Conservation (phyloP, 64 coral and sea anemone genomes). For the Montipora efflorescens region DNA sequence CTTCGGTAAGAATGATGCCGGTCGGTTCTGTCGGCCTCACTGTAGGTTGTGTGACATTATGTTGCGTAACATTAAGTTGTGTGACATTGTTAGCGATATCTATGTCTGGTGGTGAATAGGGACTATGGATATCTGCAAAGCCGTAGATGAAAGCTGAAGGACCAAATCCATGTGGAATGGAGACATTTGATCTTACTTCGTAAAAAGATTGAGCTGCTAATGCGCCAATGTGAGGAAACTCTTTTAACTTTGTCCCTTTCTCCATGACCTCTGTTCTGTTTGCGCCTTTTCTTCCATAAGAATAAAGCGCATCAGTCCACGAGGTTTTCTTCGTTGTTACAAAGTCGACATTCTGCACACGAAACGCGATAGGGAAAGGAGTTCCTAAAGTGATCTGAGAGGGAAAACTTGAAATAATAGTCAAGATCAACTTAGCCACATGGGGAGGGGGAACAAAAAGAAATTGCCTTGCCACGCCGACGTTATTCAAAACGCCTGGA, state of each 20-base stretch:
- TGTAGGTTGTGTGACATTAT: conserved; percentile 1
- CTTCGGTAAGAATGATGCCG: conserved; percentile 34
- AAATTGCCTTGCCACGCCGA: conserved; percentile 24
- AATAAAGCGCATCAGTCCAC: conserved; percentile 80
- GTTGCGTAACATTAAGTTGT: too few relatives aligned
- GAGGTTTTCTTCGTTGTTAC: conserved; percentile 48
- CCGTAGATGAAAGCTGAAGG: conserved; percentile 64
- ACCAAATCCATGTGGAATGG: conserved; percentile 51
- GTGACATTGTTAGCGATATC: not conserved
- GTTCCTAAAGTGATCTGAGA: conserved; percentile 48
- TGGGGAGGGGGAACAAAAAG: conserved; percentile 30
- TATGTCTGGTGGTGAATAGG: not conserved
- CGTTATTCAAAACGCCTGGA: conserved; percentile 45
- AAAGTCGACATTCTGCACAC: conserved; percentile 66
- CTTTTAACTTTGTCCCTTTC: conserved; percentile 45
- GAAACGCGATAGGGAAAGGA: conserved; percentile 57
- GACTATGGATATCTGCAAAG: conserved; percentile 71
- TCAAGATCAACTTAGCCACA: conserved; percentile 11
- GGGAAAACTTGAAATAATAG: conserved; percentile 43
- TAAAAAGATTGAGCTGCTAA: conserved; percentile 59
- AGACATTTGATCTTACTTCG: conserved; percentile 27
- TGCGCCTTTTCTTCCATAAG: conserved; percentile 41
- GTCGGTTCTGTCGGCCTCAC: conserved; percentile 29
- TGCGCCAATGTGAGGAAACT: conserved; percentile 54
- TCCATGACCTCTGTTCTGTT: conserved; percentile 51